Base-by-base conservation (phyloP, 2,113 vertebrate species). In the Amblyopsis rosae region DNA sequence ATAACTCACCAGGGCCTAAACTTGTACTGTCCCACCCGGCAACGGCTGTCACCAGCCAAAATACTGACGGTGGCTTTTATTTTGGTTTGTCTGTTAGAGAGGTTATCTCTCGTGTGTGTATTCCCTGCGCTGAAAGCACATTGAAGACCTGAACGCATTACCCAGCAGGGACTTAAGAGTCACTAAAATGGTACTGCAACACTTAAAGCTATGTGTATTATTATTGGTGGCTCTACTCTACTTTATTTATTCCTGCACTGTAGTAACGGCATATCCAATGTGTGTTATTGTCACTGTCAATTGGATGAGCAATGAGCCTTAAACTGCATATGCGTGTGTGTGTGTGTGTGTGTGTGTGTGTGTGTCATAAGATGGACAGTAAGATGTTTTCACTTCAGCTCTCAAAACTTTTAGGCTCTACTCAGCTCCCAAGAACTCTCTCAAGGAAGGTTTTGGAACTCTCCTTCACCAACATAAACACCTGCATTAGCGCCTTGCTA, bases 1-100 rank as follows among this genome's bases (percentile, higher is more conserved):
- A 90, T 90, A 92, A 90, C 80, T 92, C 85, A 88, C 69, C 50
- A 57, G 80, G 75, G 85, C 88, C 86, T 87, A 70, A 75, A 82
- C 86, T 86, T 82, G 76, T 81, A 84, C 82, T 49, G 73, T 87
- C 84, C 87, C 81, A 76, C 83, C 71, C 73, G 81, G 82, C 80
- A 77, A 62, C 51, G 79, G 76, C 84, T 79, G 83, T 85, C 76
- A 64, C 83, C 7, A 79, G 82, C 76, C 76, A 83, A 82, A 88
- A 84, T 73, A 84, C 72, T 70, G 76, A 89, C 75, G 76, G 53
- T 17, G 11, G 61, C 16, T 32, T 50, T 63, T 63, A 50, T 64
- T 54, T 15, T 54, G 12, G 12, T 60, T 6, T 53, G 45, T 53
- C 12, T 19, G 48, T 61, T 69, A 53, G 13, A 16, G 12, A 3